Conservation (phyloP, 2,888 invertebrate genomes). For the Drosophila helvetica region DNA sequence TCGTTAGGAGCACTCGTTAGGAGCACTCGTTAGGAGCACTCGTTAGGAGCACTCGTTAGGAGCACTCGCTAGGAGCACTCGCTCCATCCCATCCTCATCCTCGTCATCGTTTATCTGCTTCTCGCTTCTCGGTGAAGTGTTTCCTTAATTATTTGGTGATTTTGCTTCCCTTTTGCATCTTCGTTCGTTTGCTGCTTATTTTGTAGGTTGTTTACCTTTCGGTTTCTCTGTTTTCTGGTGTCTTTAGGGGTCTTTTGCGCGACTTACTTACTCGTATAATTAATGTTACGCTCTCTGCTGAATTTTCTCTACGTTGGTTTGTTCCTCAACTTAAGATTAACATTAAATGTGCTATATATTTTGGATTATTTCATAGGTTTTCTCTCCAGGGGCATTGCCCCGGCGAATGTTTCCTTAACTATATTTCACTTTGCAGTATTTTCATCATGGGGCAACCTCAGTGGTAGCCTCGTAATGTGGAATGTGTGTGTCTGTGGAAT, state of each 20-base stretch:
- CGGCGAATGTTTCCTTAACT: constrained; percentile 39
- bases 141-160: constrained; percentile 1
- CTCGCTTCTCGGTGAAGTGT: constrained; percentile 13
- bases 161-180: background rate
- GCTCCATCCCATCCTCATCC: constrained; percentile 5
- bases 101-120: background rate
- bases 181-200: constrained; percentile 38
- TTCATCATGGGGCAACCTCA: constrained; percentile 58
- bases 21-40: background rate
- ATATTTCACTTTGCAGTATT: background rate
- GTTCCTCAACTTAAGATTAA: constrained; percentile 41
- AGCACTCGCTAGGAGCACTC: background rate
- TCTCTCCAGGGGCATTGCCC: constrained; percentile 6
- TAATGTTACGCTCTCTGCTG: constrained; percentile 40
- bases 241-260: constrained; percentile 49
- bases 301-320: constrained; percentile 23
- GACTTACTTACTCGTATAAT: constrained; percentile 47
- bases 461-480: constrained; percentile 11
- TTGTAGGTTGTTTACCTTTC: constrained; percentile 20
- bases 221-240: constrained; percentile 33
- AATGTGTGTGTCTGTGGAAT: constrained; percentile 44
- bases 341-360: constrained; percentile 54
- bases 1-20: no score
- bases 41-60: no score
- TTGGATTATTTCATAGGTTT: constrained; percentile 30